Evolutionary conservation across 1,140 invertebrate genomes (phyloP).

Genomic region (Patella vulgata): DNA sequence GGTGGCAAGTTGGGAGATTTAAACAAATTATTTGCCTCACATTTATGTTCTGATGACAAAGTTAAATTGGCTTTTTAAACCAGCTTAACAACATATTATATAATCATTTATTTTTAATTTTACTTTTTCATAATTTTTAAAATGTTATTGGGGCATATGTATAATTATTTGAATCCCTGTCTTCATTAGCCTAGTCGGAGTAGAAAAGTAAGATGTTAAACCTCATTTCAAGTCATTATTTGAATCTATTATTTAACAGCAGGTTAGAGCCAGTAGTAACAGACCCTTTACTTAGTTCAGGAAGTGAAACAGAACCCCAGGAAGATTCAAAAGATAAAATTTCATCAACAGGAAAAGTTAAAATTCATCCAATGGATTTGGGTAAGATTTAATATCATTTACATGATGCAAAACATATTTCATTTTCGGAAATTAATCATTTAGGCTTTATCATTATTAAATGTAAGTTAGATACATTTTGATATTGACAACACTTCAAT

Average conservation of each 20-base stretch:
- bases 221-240: not conserved
- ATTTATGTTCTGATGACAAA: no score
- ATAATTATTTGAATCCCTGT: not conserved
- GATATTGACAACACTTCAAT: not conserved
- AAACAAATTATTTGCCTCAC: no score
- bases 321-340: conserved; percentile 46
- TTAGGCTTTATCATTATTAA: not conserved
- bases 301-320: conserved; percentile 46
- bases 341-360: conserved; percentile 44
- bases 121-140: no score
- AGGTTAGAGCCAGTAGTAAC: conserved; percentile 23
- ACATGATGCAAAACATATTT: conserved; percentile 7
- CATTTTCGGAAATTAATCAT: not conserved
- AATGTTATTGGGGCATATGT: no score
- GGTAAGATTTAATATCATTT: no score
- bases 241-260: not conserved
- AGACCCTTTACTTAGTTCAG: conserved; percentile 45
- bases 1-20: no score
- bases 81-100: no score
- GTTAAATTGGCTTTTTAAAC: no score
- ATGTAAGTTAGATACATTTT: not conserved
- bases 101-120: no score
- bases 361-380: conserved; percentile 55
- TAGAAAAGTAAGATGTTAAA: no score
- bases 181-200: no score